Evolutionary conservation across 2,113 vertebrate species (phyloP), one percentile per base, ranked within the genome.

Genomic region (Andinoacara biseriatus): DNA sequence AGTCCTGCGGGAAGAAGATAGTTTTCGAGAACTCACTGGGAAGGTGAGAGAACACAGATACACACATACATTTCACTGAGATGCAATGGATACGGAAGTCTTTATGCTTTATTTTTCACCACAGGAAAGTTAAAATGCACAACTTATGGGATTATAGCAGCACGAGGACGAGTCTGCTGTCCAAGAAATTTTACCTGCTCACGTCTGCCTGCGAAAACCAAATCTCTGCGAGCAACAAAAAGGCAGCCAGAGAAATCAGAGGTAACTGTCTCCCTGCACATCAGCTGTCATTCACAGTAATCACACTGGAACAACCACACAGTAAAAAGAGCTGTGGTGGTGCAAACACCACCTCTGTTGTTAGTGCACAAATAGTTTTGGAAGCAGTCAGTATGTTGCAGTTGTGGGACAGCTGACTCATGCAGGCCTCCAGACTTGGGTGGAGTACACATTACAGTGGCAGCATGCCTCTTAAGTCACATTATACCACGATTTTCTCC

Each of bases 1-100:
- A 91, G 17, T 82, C 35, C 35, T 61, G 80, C 38, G 79, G 52
- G 0, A 86, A 89, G 40, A 90, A 54, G 18, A 3, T 94, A 0
- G 58, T 90, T 59, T 95, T 95, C 87, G 83, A 88, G 3, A 83
- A 88, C n/a, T 95, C 94, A 1, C 43, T 84, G 24, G 91, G 94
- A 83, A 90, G 94, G 94, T 95, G 77, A 88, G 84, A 1, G 15
- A 7, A 11, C 5, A 18, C 52, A 5, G 10, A 10, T 4, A 22
- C 5, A 17, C 4, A 9, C 10, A 9, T 22, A 24, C 7, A 29
- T 8, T 8, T 15, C 6, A 4, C 33, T 18, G 33, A 17, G 31
- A n/a, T 3, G 26, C 1, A 35, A 58, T 1, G 56, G 1, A 10
- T 0, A 5, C 3, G 6, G 57, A 57, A 7, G 13, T 46, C 3